A percentile compares a stretch with the other conserved stretches of the same genome.
Conservation (phyloP, 2,113 vertebrate species). For the Clarias gariepinus region DNA sequence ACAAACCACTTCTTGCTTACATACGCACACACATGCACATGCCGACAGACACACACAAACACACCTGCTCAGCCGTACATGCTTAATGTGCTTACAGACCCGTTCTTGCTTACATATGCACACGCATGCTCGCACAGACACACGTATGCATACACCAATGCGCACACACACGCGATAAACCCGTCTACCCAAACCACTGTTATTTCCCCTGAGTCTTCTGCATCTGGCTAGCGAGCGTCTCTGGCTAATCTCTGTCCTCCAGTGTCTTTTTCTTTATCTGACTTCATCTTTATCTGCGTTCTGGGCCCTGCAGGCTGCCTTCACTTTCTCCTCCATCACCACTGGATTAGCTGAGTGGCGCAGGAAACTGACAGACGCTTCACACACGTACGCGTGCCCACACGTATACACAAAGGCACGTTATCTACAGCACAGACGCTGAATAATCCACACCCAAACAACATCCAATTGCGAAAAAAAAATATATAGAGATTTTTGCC, state of each 20-base stretch:
- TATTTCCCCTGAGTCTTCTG: slow-evolving; percentile 19
- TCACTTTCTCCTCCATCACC: slow-evolving; percentile 8
- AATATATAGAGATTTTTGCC: neutral
- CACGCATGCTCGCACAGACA: neutral
- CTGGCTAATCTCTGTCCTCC: slow-evolving; percentile 35
- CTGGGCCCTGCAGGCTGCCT: slow-evolving; percentile 15
- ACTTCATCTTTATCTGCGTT: slow-evolving; percentile 38
- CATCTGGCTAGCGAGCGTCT: slow-evolving; percentile 11
- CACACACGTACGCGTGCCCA: slow-evolving; percentile 4
- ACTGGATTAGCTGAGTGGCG: slow-evolving; percentile 47
- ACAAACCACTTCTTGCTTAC: neutral
- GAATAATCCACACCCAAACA: slow-evolving; percentile 37
- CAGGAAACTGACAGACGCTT: slow-evolving; percentile 9
- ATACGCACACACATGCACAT: neutral
- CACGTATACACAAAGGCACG: slow-evolving; percentile 27
- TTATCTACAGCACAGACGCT: slow-evolving; percentile 24
- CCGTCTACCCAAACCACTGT: neutral
- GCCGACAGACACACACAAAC: neutral
- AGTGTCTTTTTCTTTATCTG: slow-evolving; percentile 37
- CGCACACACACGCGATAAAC: slow-evolving; percentile 8
- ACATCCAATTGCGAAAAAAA: neutral
- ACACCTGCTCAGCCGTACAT: neutral
- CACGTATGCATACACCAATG: neutral
- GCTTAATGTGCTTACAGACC: slow-evolving; percentile 2
- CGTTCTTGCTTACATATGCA: neutral